Conservation (phyloP, 2,888 invertebrate genomes). For the Nomada fabriciana region DNA sequence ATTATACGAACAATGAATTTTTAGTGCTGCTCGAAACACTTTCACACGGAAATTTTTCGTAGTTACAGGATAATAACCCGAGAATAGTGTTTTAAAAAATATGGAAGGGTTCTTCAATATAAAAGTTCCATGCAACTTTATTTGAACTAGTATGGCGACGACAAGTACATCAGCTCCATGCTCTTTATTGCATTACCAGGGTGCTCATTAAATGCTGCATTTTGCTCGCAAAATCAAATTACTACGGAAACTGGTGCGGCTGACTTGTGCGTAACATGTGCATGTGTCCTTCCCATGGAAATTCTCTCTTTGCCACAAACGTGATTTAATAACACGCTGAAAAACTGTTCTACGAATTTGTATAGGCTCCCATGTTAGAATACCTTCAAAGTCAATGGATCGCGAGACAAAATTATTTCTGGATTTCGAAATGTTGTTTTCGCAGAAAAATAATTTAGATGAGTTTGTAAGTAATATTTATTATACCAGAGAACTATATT, state of each 20-base stretch:
- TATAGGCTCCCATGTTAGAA: too few relatives aligned
- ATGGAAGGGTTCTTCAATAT: background rate
- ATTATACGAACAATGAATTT: too few relatives aligned
- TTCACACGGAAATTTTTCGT: too few relatives aligned
- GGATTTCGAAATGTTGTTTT: too few relatives aligned
- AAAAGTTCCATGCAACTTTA: background rate
- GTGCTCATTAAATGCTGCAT: conserved; percentile 65
- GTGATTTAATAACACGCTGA: conserved; percentile 10
- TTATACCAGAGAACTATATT: too few relatives aligned
- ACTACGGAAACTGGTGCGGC: conserved; percentile 52
- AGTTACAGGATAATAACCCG: background rate
- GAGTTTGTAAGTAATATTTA: too few relatives aligned
- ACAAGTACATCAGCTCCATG: conserved; percentile 4
- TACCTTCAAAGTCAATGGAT: background rate
- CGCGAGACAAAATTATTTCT: background rate
- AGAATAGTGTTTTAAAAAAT: background rate
- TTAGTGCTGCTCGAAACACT: too few relatives aligned
- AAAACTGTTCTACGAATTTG: conserved; percentile 16
- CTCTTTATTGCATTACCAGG: conserved; percentile 37
- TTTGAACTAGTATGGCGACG: background rate
- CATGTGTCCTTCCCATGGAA: conserved; percentile 3
- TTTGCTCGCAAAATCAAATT: conserved; percentile 62
- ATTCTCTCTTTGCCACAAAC: conserved; percentile 12
- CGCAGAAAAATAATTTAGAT: too few relatives aligned
- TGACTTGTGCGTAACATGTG: conserved; percentile 25